These are phyloP conservation scores for Fregata magnificens DNA, from an alignment of 2,113 vertebrate species.

Conservation along the genomic window DNA sequence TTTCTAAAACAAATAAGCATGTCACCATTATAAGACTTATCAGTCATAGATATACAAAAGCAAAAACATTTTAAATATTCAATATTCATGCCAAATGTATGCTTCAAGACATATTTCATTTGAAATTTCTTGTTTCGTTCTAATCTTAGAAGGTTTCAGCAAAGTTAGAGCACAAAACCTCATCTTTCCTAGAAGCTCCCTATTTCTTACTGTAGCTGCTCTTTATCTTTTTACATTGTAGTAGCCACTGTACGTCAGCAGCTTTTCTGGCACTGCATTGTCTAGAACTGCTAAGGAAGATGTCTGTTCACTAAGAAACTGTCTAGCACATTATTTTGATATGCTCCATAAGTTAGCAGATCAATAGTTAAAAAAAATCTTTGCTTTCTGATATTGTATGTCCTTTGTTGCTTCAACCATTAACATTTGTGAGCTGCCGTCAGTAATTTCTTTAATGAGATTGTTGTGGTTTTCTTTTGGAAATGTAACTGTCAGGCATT, in stretches of 20 bases:
- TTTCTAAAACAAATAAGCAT: conserved; percentile 3
- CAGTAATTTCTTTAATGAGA: conserved; percentile 95
- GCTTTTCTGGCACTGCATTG: conserved; percentile 60
- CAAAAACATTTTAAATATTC: conserved; percentile 49
- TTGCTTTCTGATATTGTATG: conserved; percentile 83
- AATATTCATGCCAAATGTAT: neutral
- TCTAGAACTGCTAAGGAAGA: conserved; percentile 51
- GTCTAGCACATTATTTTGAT: conserved; percentile 69
- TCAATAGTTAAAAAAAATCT: conserved; percentile 84
- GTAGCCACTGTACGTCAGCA: conserved; percentile 51
- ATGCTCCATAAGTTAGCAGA: conserved; percentile 76
- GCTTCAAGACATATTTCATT: neutral
- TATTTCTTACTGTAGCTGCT: conserved; percentile 2
- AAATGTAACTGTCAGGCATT: conserved; percentile 80
- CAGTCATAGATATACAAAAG: conserved; percentile 27
- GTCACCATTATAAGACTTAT: conserved; percentile 52
- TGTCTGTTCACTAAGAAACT: conserved; percentile 61
- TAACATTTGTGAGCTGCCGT: conserved; percentile 88
- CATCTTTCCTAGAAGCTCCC: neutral
- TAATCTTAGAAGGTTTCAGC: conserved; percentile 10
- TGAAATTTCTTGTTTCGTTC: conserved; percentile 10
- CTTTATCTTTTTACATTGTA: conserved; percentile 58
- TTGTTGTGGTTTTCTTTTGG: conserved; percentile 84
- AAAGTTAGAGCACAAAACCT: neutral
- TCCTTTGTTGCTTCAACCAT: conserved; percentile 87